phyloP scores from a whole-genome alignment of 2,888 invertebrate genomes.

The Theristus sp. region DNA sequence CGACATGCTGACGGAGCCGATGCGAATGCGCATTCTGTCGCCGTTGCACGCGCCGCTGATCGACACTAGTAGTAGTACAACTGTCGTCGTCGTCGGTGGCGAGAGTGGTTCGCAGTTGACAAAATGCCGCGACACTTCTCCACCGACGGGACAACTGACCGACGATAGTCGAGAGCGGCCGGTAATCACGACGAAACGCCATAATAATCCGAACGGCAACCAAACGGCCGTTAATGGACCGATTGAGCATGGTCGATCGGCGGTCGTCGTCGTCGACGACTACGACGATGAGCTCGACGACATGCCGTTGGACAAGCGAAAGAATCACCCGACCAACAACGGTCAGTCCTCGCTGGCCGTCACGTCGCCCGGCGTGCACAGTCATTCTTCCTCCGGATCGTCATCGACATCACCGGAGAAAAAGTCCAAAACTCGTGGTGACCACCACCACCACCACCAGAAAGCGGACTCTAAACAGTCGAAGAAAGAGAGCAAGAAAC shows the following conservation, averaged over 20 bases:
- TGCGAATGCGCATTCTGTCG: not conserved
- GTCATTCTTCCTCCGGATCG: no score
- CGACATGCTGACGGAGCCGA: not conserved
- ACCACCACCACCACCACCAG: not conserved
- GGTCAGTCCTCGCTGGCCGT: no score
- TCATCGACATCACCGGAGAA: not conserved
- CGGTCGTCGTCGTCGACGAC: not conserved
- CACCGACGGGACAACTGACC: not conserved
- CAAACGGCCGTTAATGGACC: no score
- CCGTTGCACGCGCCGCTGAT: not conserved
- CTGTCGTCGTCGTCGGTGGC: not conserved
- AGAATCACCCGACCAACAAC: no score
- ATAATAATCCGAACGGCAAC: not conserved
- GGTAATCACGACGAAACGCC: not conserved
- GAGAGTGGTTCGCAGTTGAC: not conserved
- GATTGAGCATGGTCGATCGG: not conserved
- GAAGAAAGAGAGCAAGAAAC: no score
- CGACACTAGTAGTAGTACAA: no score
- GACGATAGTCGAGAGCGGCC: not conserved
- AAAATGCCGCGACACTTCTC: not conserved
- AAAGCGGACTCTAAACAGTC: not conserved
- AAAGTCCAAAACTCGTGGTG: not conserved
- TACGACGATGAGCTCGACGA: not conserved
- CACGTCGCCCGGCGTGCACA: no score
- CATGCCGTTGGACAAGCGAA: not conserved